Conservation (phyloP, 2,888 invertebrate species). For the Dascillus cervinus region DNA sequence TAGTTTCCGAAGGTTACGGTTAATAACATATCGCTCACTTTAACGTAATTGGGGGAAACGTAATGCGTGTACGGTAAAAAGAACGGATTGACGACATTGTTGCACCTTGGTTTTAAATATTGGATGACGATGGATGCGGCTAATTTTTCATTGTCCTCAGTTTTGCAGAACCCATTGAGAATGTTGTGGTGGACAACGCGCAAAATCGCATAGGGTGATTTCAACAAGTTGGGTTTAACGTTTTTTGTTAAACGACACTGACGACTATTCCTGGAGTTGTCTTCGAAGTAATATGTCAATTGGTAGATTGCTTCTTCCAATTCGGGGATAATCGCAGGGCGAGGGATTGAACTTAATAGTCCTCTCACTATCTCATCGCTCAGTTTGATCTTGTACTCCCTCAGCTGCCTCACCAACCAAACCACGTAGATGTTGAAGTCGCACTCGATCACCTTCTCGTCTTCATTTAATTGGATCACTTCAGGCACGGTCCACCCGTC, state of each 20-base stretch:
- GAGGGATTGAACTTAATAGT: not conserved
- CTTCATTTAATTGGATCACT: too few species aligned
- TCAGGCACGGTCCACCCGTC: too few species aligned
- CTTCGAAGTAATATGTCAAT: not conserved
- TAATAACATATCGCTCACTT: not conserved
- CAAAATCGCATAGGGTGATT: too few species aligned
- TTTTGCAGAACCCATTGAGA: too few species aligned
- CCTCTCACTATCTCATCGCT: not conserved
- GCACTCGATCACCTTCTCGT: not conserved
- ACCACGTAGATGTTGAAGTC: not conserved
- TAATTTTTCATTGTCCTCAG: too few species aligned
- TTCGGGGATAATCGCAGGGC: not conserved
- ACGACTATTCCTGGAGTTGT: not conserved
- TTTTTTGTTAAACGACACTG: too few species aligned
- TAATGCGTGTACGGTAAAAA: not conserved
- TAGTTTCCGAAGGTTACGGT: not conserved
- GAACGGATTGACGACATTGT: not conserved
- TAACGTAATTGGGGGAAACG: not conserved
- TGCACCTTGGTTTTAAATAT: not conserved
- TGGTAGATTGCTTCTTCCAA: not conserved
- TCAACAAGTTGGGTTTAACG: too few species aligned
- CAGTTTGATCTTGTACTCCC: not conserved
- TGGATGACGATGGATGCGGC: too few species aligned
- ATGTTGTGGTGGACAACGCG: too few species aligned
- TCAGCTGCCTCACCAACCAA: not conserved